Base-by-base conservation (phyloP, 2,888 invertebrate species). In the Yponomeuta malinellus region DNA sequence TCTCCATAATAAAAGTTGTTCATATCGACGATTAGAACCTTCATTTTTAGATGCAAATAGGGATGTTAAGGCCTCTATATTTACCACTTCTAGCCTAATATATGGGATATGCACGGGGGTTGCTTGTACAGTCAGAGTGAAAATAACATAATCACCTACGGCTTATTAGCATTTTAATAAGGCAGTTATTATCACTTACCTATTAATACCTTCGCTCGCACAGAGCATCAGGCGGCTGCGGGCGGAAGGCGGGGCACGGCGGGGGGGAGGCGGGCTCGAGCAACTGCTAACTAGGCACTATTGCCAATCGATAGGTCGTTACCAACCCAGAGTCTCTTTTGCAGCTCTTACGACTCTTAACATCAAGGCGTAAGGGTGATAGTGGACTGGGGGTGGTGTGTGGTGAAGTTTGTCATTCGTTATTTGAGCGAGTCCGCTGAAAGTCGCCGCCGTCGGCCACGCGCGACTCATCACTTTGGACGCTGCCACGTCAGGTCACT, bases 251-350 rank as follows among this genome's bases (percentile, higher is more conserved):
- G 73, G 74, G 72, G 74, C 72, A 79, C 73, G 75, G 75, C 71
- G 76, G 74, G 78, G 78, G 74, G 71, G 67, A 48, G 69, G 64
- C 12, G 78, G 73, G 78, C 77, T 74, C 80, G 82, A 83, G 70
- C 68, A n/a, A 67, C 66, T 71, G 91, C 91, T 89, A 90, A 89
- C 91, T 88, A 90, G 86, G 88, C 91, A 91, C 86, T 91, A 92
- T 92, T 89, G 88, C 86, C 90, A 90, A 92, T 92, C 91, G 90
- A 92, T 92, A 91, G 90, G 90, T 89, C 89, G 89, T 88, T 87
- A 86, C 87, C 87, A 70, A 66, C 63, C 70, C 33, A 33, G 43
- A 33, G 10, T 33, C 63, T 10, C 9, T 10, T 6, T 63, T 63
- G 43, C 48, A 15, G 9, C 63, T 37, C n/a, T 12, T 9, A 15